Percentiles rank a stretch among this genome's conserved stretches.
Evolutionary conservation across 2,113 vertebrate species (phyloP).

Genomic region (Psettodes erumei): DNA sequence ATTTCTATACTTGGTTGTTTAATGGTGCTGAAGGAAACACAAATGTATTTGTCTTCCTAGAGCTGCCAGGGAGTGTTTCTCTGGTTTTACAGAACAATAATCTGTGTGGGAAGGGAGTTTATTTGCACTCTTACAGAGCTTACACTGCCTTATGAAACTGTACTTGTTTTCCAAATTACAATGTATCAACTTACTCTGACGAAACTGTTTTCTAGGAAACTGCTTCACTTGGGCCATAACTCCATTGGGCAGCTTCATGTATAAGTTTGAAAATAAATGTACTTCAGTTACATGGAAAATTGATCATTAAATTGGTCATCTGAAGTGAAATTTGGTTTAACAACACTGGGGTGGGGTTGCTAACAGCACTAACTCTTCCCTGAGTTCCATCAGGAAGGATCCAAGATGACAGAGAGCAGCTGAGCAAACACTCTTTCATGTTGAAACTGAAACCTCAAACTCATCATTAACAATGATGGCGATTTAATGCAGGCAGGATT

Average conservation of each 20-base stretch:
- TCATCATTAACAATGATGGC: slow-evolving; percentile 20
- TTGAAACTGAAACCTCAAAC: slow-evolving; percentile 38
- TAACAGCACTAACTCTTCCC: neutral
- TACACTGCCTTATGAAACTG: slow-evolving; percentile 27
- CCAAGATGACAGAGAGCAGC: slow-evolving; percentile 34
- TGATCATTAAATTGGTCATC: neutral
- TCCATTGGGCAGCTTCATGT: neutral
- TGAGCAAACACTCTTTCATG: slow-evolving; percentile 61
- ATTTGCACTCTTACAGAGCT: slow-evolving; percentile 40
- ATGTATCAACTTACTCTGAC: slow-evolving; percentile 7
- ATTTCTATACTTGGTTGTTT: slow-evolving; percentile 8
- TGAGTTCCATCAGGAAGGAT: slow-evolving; percentile 28
- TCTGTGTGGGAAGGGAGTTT: slow-evolving; percentile 49
- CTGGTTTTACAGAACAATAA: slow-evolving; percentile 39
- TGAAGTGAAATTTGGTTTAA: neutral
- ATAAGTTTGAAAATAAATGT: neutral
- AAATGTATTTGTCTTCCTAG: slow-evolving; percentile 32
- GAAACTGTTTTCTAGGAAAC: slow-evolving; percentile 10
- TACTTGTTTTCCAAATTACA: slow-evolving; percentile 15
- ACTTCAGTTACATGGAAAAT: slow-evolving; percentile 5
- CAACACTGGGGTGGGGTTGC: neutral
- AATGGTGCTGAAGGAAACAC: slow-evolving; percentile 11
- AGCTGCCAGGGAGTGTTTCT: slow-evolving; percentile 15
- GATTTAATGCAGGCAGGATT: slow-evolving; percentile 29
- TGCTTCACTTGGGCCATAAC: neutral